Conservation (phyloP, 2,113 vertebrate genomes). For the Istiophorus platypterus region DNA sequence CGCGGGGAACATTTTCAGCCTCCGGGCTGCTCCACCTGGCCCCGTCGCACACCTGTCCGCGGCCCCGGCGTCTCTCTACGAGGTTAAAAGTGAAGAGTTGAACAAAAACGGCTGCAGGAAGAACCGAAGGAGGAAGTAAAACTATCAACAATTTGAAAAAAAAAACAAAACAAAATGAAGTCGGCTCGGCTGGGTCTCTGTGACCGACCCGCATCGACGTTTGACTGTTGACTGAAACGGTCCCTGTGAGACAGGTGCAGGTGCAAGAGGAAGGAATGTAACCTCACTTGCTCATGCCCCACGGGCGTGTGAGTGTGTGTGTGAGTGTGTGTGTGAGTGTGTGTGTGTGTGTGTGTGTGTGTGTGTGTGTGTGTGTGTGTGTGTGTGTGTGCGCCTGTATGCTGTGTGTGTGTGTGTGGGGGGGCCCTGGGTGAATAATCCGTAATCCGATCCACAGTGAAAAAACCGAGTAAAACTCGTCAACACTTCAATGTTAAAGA, state of each 20-base stretch:
- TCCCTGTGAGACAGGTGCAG: conserved; percentile 9
- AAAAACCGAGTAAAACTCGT: too few relatives aligned
- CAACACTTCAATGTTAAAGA: too few relatives aligned
- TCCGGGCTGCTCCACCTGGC: background rate
- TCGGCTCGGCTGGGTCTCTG: fast-evolving
- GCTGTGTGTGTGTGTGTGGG: background rate
- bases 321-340: background rate
- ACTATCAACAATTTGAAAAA: too few relatives aligned
- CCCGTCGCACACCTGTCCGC: background rate
- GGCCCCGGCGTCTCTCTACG: too few relatives aligned
- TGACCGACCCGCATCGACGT: too few relatives aligned
- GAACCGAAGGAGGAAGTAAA: background rate
- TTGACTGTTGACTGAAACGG: too few relatives aligned
- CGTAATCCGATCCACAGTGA: too few relatives aligned
- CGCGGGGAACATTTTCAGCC: background rate
- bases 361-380: background rate
- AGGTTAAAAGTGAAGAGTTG: background rate
- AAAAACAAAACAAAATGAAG: background rate
- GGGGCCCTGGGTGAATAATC: background rate
- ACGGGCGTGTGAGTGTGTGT: background rate
- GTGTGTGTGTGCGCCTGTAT: background rate
- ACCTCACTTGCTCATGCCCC: conserved; percentile 57
- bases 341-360: background rate
- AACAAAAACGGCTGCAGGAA: background rate
- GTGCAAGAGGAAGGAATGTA: conserved; percentile 63